Conservation (phyloP, 1,140 invertebrate species). For the Meteorus sp. region DNA sequence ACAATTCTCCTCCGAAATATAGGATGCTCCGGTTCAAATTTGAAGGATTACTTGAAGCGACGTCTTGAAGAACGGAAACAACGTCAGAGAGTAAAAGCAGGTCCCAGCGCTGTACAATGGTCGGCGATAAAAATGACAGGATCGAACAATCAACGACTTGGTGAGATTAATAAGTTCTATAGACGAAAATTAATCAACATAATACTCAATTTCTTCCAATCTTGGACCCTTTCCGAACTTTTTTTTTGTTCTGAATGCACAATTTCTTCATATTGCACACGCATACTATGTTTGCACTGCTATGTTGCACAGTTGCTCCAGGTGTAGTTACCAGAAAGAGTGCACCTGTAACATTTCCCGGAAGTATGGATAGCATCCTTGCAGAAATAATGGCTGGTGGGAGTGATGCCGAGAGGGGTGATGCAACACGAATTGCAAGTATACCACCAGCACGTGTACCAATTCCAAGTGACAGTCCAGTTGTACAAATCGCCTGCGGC, state of each 20-base stretch:
- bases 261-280: neutral
- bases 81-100: slow-evolving; percentile 57
- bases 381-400: slow-evolving; percentile 58
- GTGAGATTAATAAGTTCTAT: slow-evolving; percentile 36
- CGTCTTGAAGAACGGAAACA: slow-evolving; percentile 64
- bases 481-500: slow-evolving; percentile 84
- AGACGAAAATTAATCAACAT: too few species aligned
- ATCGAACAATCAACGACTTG: slow-evolving; percentile 46
- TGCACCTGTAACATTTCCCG: slow-evolving; percentile 35
- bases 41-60: slow-evolving; percentile 63
- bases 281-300: slow-evolving; percentile 1
- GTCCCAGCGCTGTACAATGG: slow-evolving; percentile 48
- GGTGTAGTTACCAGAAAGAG: slow-evolving; percentile 43
- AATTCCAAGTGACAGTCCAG: slow-evolving; percentile 69
- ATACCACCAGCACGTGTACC: slow-evolving; percentile 77
- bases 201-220: too few species aligned
- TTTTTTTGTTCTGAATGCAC: slow-evolving; percentile 16
- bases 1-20: slow-evolving; percentile 20
- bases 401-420: slow-evolving; percentile 66
- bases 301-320: slow-evolving; percentile 33
- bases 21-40: slow-evolving; percentile 59
- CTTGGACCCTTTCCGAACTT: slow-evolving; percentile 19
- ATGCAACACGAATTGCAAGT: slow-evolving; percentile 69
- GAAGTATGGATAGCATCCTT: slow-evolving; percentile 41
- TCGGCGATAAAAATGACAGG: slow-evolving; percentile 51